These are phyloP conservation scores for Sphyrna mokarran DNA, from an alignment of 2,113 vertebrate species.

Conservation along the genomic window DNA sequence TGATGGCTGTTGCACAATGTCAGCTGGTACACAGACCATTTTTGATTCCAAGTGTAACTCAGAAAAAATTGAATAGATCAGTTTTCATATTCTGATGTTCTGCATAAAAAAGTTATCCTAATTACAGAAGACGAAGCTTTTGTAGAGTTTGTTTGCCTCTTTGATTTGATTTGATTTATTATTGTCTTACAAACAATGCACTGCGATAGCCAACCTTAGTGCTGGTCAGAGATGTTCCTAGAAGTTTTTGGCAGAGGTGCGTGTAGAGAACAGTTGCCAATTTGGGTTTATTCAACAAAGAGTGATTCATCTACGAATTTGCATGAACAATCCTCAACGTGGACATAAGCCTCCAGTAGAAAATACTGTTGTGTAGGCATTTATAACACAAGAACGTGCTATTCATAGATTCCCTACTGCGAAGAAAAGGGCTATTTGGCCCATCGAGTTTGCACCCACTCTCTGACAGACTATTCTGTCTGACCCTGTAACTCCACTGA, in stretches of 20 bases:
- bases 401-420: neutral
- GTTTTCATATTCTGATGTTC: neutral
- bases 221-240: neutral
- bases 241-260: neutral
- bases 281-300: neutral
- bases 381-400: neutral
- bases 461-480: no score
- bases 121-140: neutral
- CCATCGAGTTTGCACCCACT: no score
- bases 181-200: neutral
- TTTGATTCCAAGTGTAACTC: neutral
- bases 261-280: neutral
- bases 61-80: neutral
- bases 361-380: neutral
- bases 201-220: neutral
- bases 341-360: neutral
- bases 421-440: no score
- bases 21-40: neutral
- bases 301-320: neutral
- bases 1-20: neutral
- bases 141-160: neutral
- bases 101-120: neutral
- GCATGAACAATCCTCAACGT: neutral
- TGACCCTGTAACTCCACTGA: no score
- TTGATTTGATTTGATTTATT: no score